Evolutionary conservation across 2,113 vertebrate species (phyloP), one percentile per base, ranked within the genome.

Genomic region (Callaeas wilsoni): DNA sequence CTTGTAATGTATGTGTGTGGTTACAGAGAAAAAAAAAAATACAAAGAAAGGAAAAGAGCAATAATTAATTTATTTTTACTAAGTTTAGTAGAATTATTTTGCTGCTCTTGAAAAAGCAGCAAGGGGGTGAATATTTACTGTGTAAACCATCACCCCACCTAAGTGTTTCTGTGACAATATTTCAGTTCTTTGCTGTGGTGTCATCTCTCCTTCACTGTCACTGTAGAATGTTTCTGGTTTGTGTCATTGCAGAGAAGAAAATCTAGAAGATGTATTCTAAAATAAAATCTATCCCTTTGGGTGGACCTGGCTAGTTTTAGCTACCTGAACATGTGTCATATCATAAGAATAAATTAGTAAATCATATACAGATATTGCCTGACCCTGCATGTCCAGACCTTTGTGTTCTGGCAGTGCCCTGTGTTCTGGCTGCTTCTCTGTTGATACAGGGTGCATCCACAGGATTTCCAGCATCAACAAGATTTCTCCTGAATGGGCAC

Each of bases 371-470:
- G 27, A 14, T 44, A 14, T 6, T 83, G 18, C 70, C 57, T 68
- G 46, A 56, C 25, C 10, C 19, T 63, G 9, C 16, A 1, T 22
- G 35, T 20, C 63, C n/a, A 11, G 79, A 25, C 7, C 35, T 78
- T 3, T 16, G 23, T 35, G 39, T 71, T 35, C 77, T 65, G 46
- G 11, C 16, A 29, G 0, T 19, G 44, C 39, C 29, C 59, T 13
- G 44, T 14, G n/a, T 52, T 70, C 84, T 73, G 80, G 13, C 13
- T 53, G n/a, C 37, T 59, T 15, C 55, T 30, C 13, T 29, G 0
- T 4, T 1, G 2, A n/a, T 6, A 12, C 26, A 4, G 37, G 9
- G 5, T 6, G 12, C 35, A 21, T n/a, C 78, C 50, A 3, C 1
- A 50, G 70, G 60, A 78, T 78, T 81, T 60, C 71, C 80, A 84